A percentile compares a stretch with the other conserved stretches of the same genome.
phyloP scores from a whole-genome alignment of 2,113 vertebrate species.

The Vulpes vulpes region DNA sequence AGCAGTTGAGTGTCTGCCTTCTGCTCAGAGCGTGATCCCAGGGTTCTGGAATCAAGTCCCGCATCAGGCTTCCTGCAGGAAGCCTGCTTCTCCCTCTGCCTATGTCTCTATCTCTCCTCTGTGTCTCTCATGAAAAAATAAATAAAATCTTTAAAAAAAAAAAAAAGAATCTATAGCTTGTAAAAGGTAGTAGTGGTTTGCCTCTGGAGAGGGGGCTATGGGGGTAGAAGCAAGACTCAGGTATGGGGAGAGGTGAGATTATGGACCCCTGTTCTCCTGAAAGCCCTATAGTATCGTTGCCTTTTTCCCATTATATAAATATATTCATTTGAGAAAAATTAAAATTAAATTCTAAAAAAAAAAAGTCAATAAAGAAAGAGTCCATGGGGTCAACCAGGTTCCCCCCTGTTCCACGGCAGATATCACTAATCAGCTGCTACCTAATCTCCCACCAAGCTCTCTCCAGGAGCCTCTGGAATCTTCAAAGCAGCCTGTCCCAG shows the following conservation, averaged over 20 bases:
- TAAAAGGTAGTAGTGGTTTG: not conserved
- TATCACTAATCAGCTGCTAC: not conserved
- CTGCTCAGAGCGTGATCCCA: too few species aligned
- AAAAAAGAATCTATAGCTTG: not conserved
- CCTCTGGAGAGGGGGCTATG: not conserved
- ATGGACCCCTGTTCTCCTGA: not conserved
- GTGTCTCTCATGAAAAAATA: too few species aligned
- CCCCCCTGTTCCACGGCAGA: not conserved
- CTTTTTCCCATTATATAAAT: slow-evolving; percentile 37
- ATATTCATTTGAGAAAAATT: slow-evolving; percentile 6
- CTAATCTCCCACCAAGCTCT: not conserved
- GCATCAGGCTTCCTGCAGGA: too few species aligned
- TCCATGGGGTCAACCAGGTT: not conserved
- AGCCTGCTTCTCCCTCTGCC: too few species aligned
- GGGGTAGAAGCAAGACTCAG: accelerated
- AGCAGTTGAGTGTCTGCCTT: too few species aligned
- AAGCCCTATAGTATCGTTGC: not conserved
- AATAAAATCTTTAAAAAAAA: too few species aligned
- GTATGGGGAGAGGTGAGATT: not conserved
- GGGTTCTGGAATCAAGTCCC: too few species aligned
- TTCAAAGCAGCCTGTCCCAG: not conserved
- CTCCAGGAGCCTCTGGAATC: not conserved
- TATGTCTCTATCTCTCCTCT: too few species aligned
- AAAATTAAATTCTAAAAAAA: not conserved
- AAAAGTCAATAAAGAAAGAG: not conserved